Evolutionary conservation across 1,140 invertebrate species (phyloP).

Genomic region (Megalonaias nervosa): DNA sequence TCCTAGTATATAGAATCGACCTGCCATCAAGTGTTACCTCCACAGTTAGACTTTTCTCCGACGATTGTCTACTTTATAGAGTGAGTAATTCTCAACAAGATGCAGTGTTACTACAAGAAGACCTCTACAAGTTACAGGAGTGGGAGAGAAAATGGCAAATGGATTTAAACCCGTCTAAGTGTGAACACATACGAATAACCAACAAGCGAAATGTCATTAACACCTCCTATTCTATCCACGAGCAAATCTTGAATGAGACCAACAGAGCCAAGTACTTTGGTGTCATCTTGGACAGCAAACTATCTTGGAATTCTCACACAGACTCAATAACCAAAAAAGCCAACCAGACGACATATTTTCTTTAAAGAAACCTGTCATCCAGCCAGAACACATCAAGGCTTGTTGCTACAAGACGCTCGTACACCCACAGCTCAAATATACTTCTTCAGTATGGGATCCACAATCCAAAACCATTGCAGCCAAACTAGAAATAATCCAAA

Average conservation of each 20-base stretch:
- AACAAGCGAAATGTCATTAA: too few species aligned
- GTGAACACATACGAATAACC: too few species aligned
- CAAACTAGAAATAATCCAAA: constrained; percentile 41
- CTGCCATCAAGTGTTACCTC: too few species aligned
- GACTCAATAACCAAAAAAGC: constrained; percentile 3
- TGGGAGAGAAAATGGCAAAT: constrained; percentile 26
- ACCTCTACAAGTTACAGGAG: constrained; percentile 19
- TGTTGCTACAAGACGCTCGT: constrained; percentile 11
- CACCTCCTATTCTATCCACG: too few species aligned
- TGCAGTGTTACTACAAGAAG: neutral
- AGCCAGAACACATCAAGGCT: constrained; percentile 1
- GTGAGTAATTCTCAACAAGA: neutral
- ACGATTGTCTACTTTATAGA: too few species aligned
- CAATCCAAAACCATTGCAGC: constrained; percentile 15
- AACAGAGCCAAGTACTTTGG: constrained; percentile 15
- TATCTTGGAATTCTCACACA: neutral
- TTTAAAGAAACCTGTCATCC: constrained; percentile 16
- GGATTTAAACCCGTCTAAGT: neutral
- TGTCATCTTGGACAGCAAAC: neutral
- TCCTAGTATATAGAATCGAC: too few species aligned
- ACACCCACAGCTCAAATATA: constrained; percentile 28
- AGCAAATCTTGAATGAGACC: neutral
- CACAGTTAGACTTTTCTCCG: too few species aligned
- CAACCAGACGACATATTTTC: constrained; percentile 6
- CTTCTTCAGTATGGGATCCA: constrained; percentile 37